A percentile compares a stretch with the other conserved stretches of the same genome.
phyloP scores from a whole-genome alignment of 2,797 vertebrate genomes.

The Gymnodraco acuticeps region DNA sequence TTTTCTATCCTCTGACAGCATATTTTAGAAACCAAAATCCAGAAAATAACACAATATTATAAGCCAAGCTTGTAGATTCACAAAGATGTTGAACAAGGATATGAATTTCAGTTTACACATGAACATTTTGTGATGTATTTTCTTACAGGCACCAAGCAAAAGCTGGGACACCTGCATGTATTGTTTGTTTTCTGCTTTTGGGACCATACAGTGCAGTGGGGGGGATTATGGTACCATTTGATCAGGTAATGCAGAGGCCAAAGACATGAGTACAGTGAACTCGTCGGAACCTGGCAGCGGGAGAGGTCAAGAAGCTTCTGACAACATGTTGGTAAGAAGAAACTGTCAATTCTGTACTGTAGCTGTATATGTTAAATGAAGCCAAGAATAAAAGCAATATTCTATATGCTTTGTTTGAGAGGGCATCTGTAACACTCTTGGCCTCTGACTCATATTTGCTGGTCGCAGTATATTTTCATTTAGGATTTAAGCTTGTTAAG shows the following conservation, averaged over 20 bases:
- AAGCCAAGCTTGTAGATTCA: background rate
- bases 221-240: constrained; percentile 30
- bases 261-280: constrained; percentile 33
- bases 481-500: constrained; percentile 67
- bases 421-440: constrained; percentile 44
- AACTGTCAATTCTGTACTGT: background rate
- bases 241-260: constrained; percentile 20
- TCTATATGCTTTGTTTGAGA: constrained; percentile 10
- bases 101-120: constrained; percentile 8
- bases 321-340: background rate
- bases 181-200: constrained; percentile 40
- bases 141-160: background rate
- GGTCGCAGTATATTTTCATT: constrained; percentile 62
- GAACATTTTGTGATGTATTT: constrained; percentile 20
- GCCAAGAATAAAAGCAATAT: background rate
- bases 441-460: constrained; percentile 57
- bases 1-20: background rate
- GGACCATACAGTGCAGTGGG: constrained; percentile 14
- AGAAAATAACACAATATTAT: no score
- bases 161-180: constrained; percentile 38
- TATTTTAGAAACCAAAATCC: constrained; percentile 3
- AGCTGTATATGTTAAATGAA: constrained; percentile 1
- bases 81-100: background rate
- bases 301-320: constrained; percentile 4
- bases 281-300: constrained; percentile 19